Base-by-base conservation (phyloP, 2,797 vertebrate genomes). In the Spea hammondii region DNA sequence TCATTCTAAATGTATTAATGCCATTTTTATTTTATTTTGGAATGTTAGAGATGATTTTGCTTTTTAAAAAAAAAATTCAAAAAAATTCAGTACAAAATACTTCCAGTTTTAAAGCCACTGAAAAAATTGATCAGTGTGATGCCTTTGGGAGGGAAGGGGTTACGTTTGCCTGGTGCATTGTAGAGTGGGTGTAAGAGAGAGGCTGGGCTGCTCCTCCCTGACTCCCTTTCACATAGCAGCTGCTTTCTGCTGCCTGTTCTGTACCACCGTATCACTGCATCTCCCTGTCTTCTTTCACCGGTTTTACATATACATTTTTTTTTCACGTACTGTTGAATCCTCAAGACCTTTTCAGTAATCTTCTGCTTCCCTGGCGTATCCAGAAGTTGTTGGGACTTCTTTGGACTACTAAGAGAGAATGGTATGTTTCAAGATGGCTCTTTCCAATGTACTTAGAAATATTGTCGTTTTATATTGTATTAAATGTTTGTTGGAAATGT, bases 121-220 rank as follows among this genome's bases (percentile, higher is more conserved):
- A 32, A 32, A 3, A 3, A 32, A 32, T 32, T 32, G 9, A 32
- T 3, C 7, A 65, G n/a, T 51, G 14, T 45, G 55, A 62, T 5
- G n/a, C 11, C 45, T 44, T n/a, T 53, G 5, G 80, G 55, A n/a
- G 46, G 4, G 5, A 6, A 71, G 47, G 85, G 79, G 85, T 86
- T 86, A 85, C 84, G 46, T 6, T 76, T 8, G 81, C 77, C 70
- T 46, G 71, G 83, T 75, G 83, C 79, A 83, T 76, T 79, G 79
- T 79, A 44, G 72, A 79, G 79, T 79, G 83, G 79, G 83, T 81
- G 76, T 82, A 65, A 65, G 70, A 78, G 65, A 65, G 75, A 74
- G 72, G 84, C 66, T 54, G 82, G 69, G 78, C 79, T 4, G 80
- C 84, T 84, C 86, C 86, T 83, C 86, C 85, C 83, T 80, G 1